These are phyloP conservation scores for Heliconius hewitsoni DNA, from an alignment of 1,140 invertebrate genomes.

Conservation along the genomic window DNA sequence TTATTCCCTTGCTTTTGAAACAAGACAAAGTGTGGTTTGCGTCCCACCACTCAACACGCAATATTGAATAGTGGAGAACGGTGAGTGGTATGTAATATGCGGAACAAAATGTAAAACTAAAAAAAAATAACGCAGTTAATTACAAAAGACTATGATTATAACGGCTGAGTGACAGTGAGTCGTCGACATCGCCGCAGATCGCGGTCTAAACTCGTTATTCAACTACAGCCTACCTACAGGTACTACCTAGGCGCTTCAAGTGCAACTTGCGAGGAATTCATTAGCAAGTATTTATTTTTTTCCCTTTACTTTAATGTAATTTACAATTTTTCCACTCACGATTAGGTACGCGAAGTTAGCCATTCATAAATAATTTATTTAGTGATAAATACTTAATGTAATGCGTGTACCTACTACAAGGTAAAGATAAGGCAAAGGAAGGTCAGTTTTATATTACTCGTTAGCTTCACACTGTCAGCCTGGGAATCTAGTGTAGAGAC, in stretches of 20 bases:
- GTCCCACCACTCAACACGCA: too few species aligned
- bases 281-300: not conserved
- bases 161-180: not conserved
- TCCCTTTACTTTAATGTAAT: not conserved
- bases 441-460: not conserved
- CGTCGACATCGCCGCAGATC: not conserved
- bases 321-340: not conserved
- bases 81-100: too few species aligned
- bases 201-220: not conserved
- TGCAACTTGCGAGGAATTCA: constrained; percentile 8
- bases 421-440: not conserved
- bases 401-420: not conserved
- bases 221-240: not conserved
- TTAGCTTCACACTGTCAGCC: too few species aligned
- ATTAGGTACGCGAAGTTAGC: not conserved
- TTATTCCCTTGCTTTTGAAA: too few species aligned
- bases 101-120: too few species aligned
- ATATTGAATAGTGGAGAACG: too few species aligned
- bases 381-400: not conserved
- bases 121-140: too few species aligned
- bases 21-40: too few species aligned
- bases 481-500: too few species aligned
- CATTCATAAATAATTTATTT: not conserved
- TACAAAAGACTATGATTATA: too few species aligned
- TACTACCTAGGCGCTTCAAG: not conserved